These are phyloP conservation scores for Lamprotornis superbus DNA, from an alignment of 2,113 vertebrate genomes.

Conservation along the genomic window DNA sequence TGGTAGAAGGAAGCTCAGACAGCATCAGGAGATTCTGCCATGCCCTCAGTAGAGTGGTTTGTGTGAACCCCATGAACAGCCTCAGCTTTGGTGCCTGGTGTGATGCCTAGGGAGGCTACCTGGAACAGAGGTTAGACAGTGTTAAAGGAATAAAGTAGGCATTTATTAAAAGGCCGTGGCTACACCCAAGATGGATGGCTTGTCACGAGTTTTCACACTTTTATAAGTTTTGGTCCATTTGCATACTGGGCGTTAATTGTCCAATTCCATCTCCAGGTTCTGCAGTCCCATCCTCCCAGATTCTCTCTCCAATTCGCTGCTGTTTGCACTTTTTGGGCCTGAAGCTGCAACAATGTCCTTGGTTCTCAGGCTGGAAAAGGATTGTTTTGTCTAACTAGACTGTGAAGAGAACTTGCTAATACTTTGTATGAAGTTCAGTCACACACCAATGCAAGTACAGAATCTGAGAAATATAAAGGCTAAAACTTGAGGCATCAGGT, in stretches of 20 bases:
- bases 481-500: not conserved
- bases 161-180: not conserved
- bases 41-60: fast-evolving
- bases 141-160: not conserved
- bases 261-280: not conserved
- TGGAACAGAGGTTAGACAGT: not conserved
- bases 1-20: not conserved
- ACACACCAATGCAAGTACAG: not conserved
- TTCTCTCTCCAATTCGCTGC: not conserved
- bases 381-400: not conserved
- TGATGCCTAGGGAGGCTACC: too few relatives aligned
- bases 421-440: not conserved
- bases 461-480: not conserved
- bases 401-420: not conserved
- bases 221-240: not conserved
- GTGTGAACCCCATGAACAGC: not conserved
- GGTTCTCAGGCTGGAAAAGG: not conserved
- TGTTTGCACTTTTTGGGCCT: not conserved
- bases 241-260: not conserved
- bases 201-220: not conserved
- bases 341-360: not conserved
- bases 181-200: not conserved
- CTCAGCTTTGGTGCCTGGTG: not conserved
- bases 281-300: not conserved
- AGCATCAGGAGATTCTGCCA: not conserved